These are phyloP conservation scores for Tylochromis polylepis DNA, from an alignment of 2,113 vertebrate genomes.

Conservation along the genomic window DNA sequence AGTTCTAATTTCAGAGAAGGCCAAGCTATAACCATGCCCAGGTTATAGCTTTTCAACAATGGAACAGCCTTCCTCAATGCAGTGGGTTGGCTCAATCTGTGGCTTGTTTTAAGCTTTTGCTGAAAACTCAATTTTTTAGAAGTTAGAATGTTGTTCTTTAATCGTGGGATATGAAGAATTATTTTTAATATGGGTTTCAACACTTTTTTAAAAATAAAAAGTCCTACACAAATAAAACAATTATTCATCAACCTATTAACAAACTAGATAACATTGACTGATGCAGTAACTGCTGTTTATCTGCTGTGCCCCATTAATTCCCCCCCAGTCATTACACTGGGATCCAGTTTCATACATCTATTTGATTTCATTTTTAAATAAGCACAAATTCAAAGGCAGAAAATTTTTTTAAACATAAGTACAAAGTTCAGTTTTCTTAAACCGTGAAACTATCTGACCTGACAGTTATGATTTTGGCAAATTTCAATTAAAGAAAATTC, in stretches of 20 bases:
- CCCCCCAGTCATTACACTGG: neutral
- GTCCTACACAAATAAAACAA: neutral
- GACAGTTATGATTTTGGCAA: fast-evolving
- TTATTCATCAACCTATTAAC: neutral
- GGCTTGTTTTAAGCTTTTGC: neutral
- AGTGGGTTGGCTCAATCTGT: neutral
- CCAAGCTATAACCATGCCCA: neutral
- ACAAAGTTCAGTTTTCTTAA: neutral
- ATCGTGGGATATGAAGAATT: neutral
- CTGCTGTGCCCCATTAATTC: neutral
- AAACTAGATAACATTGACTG: neutral
- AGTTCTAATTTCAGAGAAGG: neutral
- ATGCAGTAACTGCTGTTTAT: neutral
- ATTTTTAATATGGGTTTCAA: neutral
- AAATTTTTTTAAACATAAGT: too few species aligned
- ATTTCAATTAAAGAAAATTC: neutral
- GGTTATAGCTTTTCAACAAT: neutral
- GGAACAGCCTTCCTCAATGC: neutral
- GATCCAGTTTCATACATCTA: neutral
- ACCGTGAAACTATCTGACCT: neutral
- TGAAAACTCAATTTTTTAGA: neutral
- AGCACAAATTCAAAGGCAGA: too few species aligned
- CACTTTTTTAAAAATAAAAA: neutral
- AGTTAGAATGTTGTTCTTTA: neutral
- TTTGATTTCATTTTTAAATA: too few species aligned